These are phyloP conservation scores for Panagrolaimus sp. DNA, from an alignment of 1,140 invertebrate genomes.

Conservation along the genomic window DNA sequence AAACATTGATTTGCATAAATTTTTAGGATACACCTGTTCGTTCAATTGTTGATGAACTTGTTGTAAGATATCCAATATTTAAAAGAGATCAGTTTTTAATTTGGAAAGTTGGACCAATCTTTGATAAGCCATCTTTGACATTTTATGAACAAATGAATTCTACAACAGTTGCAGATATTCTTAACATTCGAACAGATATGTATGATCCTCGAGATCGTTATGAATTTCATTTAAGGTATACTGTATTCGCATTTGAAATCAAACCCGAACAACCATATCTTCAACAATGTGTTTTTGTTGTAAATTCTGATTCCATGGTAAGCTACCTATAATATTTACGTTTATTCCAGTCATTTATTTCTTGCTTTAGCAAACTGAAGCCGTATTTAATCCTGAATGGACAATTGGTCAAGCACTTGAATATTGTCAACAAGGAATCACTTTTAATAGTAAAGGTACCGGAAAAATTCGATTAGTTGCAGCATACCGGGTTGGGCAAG, in stretches of 20 bases:
- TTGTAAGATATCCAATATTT: not conserved
- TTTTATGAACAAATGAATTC: constrained; percentile 4
- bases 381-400: constrained; percentile 2
- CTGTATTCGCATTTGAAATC: not conserved
- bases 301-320: not conserved
- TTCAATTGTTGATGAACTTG: not conserved
- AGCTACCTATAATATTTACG: not conserved
- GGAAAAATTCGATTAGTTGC: not conserved
- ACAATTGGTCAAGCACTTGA: not conserved
- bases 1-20: too few species aligned
- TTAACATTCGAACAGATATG: constrained; percentile 1
- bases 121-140: not conserved
- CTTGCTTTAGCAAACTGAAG: not conserved
- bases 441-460: not conserved
- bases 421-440: not conserved
- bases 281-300: not conserved
- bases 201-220: not conserved
- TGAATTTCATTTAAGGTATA: not conserved
- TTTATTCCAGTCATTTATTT: not conserved
- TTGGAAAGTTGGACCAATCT: not conserved
- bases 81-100: not conserved
- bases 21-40: not conserved
- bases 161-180: constrained; percentile 1
- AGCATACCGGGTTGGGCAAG: not conserved
- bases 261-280: not conserved